Conservation (phyloP, 2,113 vertebrate genomes). For the Sapayoa aenigma region DNA sequence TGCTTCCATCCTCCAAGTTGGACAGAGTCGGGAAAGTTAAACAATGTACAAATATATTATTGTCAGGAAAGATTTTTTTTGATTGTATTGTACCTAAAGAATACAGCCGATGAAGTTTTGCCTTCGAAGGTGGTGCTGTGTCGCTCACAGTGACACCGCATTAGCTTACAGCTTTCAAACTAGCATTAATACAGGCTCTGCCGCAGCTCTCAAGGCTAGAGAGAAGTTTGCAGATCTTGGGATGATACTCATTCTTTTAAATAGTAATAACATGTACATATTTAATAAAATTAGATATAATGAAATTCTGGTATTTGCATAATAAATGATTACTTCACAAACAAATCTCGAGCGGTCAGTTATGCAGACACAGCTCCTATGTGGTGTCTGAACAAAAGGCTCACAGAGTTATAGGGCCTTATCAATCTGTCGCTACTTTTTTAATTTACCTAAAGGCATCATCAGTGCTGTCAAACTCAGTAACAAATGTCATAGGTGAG, state of each 20-base stretch:
- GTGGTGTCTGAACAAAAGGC: neutral
- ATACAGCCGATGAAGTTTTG: conserved; percentile 40
- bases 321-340: conserved; percentile 33
- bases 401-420: neutral
- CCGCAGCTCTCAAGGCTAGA: conserved; percentile 60
- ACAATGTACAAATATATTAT: conserved; percentile 56
- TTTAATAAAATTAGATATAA: conserved; percentile 66
- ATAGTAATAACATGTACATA: conserved; percentile 68
- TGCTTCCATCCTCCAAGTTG: conserved; percentile 51
- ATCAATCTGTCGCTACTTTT: neutral
- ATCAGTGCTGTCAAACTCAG: neutral
- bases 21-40: conserved; percentile 60
- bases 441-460: neutral
- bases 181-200: conserved; percentile 74
- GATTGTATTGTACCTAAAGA: conserved; percentile 51
- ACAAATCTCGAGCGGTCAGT: neutral
- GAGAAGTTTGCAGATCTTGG: conserved; percentile 70
- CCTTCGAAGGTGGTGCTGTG: conserved; percentile 49
- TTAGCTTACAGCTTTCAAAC: conserved; percentile 66
- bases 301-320: conserved; percentile 28
- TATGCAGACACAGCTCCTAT: neutral
- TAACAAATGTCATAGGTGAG: neutral
- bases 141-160: conserved; percentile 21
- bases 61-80: neutral
- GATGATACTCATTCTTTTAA: conserved; percentile 48